Conservation (phyloP, 2,113 vertebrate genomes). For the Triplophysa rosa region DNA sequence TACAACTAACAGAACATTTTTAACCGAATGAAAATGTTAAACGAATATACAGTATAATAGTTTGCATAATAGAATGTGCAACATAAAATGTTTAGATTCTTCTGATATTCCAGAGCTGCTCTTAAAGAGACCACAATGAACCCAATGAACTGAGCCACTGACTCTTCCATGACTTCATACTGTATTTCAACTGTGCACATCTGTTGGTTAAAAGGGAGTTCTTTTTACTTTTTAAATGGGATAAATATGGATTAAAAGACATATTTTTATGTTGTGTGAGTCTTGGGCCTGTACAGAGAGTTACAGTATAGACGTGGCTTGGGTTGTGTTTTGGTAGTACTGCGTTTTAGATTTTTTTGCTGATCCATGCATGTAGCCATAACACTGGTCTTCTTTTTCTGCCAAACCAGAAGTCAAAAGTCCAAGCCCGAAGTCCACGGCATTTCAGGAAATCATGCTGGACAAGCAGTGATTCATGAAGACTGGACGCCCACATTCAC, state of each 20-base stretch:
- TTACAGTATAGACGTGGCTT: background rate
- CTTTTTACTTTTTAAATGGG: background rate
- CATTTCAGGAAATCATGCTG: conserved; percentile 6
- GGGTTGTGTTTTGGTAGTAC: conserved; percentile 2
- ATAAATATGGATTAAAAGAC: background rate
- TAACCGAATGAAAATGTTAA: too few species aligned
- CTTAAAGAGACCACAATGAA: background rate
- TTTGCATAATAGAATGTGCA: too few species aligned
- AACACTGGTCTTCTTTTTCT: background rate
- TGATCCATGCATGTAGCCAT: background rate
- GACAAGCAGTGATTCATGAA: conserved; percentile 31
- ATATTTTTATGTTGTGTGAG: background rate
- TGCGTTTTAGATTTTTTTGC: background rate
- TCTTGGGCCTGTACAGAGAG: background rate
- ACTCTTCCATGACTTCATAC: background rate
- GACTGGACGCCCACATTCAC: conserved; percentile 5
- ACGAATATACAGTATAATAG: too few species aligned
- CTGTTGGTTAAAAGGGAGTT: background rate
- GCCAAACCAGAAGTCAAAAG: conserved; percentile 40
- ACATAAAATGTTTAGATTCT: too few species aligned
- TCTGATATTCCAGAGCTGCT: too few species aligned
- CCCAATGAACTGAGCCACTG: background rate
- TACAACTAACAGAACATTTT: too few species aligned
- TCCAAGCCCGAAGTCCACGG: background rate
- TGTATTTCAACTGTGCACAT: background rate